phyloP scores from a whole-genome alignment of 1,140 invertebrate genomes.

The Chironomus tepperi region DNA sequence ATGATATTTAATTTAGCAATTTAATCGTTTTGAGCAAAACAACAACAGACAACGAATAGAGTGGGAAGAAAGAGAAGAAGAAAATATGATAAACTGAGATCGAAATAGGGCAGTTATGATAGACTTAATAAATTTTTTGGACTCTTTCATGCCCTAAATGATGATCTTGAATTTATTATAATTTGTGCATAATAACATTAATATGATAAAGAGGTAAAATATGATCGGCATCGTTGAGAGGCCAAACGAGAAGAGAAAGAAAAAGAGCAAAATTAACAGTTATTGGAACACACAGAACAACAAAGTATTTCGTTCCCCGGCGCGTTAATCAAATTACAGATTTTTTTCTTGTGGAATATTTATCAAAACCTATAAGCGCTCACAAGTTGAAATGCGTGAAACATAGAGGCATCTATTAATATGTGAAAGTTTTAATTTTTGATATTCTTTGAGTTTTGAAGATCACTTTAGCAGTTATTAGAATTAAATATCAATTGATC shows the following conservation, averaged over 20 bases:
- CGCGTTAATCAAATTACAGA: neutral
- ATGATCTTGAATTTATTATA: too few species aligned
- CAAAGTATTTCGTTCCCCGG: neutral
- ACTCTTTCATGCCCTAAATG: too few species aligned
- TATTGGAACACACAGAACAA: neutral
- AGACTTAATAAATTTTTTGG: too few species aligned
- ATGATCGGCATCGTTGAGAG: too few species aligned
- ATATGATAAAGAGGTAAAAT: too few species aligned
- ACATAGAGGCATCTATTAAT: too few species aligned
- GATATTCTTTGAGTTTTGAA: too few species aligned
- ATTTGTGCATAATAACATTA: too few species aligned
- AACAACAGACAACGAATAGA: neutral
- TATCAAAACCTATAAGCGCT: neutral
- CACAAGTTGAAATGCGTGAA: neutral
- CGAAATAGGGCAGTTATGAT: too few species aligned
- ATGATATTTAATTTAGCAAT: constrained; percentile 23
- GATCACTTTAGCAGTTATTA: too few species aligned
- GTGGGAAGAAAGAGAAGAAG: neutral
- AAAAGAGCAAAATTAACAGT: neutral
- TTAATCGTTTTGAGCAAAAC: constrained; percentile 17
- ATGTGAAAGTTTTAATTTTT: too few species aligned
- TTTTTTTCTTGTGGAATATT: neutral
- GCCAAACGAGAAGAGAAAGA: neutral
- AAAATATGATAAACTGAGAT: neutral
- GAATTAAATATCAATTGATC: too few species aligned